A percentile compares a stretch with the other conserved stretches of the same genome.
phyloP scores from a whole-genome alignment of 2,797 vertebrate species.

The Takifugu rubripes region DNA sequence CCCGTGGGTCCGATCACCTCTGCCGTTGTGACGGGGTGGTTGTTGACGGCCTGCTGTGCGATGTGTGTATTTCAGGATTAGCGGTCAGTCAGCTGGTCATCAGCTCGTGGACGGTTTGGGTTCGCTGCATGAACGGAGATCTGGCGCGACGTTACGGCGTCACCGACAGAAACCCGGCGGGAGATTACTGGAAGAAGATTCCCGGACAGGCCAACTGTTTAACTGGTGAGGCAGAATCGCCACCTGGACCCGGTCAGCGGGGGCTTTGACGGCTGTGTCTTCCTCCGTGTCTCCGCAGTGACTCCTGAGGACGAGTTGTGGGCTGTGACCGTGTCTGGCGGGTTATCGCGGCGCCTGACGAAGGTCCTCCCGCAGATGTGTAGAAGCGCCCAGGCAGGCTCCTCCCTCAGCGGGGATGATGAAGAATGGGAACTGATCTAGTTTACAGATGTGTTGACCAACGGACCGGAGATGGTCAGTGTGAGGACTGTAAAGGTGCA shows the following conservation, averaged over 20 bases:
- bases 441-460: not conserved
- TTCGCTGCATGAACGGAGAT: slow-evolving; percentile 88
- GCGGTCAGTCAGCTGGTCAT: slow-evolving; percentile 87
- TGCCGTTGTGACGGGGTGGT: not conserved
- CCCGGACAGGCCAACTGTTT: slow-evolving; percentile 84
- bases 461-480: slow-evolving; percentile 2
- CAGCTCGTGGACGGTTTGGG: slow-evolving; percentile 88
- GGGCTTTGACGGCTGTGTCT: slow-evolving; percentile 3
- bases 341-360: slow-evolving; percentile 87
- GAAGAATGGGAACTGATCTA: slow-evolving; percentile 97
- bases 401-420: slow-evolving; percentile 78
- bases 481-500: not conserved
- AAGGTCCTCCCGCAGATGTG: slow-evolving; percentile 83
- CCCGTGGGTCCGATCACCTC: not conserved
- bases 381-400: slow-evolving; percentile 52
- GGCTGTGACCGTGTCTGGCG: slow-evolving; percentile 83
- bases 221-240: slow-evolving; percentile 74
- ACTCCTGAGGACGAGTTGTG: slow-evolving; percentile 89
- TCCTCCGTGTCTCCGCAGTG: slow-evolving; percentile 69
- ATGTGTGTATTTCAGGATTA: slow-evolving; percentile 72
- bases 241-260: no score
- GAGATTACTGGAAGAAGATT: slow-evolving; percentile 98
- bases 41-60: not conserved
- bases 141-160: slow-evolving; percentile 90
- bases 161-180: slow-evolving; percentile 88